These are phyloP conservation scores for Sorex araneus DNA, from an alignment of 2,113 vertebrate genomes.

Conservation along the genomic window DNA sequence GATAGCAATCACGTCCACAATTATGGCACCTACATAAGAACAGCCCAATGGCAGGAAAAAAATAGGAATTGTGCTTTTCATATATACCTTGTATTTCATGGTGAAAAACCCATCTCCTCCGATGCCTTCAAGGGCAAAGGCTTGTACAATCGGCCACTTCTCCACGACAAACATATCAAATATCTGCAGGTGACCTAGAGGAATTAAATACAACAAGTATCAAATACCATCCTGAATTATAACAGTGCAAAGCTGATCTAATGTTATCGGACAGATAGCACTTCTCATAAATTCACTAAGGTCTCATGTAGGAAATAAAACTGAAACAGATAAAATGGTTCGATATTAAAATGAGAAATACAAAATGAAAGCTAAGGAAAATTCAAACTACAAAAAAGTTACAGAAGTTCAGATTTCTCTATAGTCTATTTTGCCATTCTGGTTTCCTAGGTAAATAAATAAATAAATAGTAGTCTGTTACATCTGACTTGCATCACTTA, in stretches of 20 bases:
- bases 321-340: conserved; percentile 48
- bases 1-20: neutral
- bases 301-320: conserved; percentile 47
- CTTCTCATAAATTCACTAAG: conserved; percentile 51
- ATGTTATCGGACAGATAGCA: conserved; percentile 12
- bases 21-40: conserved; percentile 4
- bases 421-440: conserved; percentile 24
- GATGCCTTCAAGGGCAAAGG: conserved; percentile 97
- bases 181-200: conserved; percentile 95
- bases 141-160: conserved; percentile 98
- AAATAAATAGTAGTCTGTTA: neutral
- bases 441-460: neutral
- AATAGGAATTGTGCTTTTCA: conserved; percentile 39
- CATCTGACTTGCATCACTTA: conserved; percentile 58
- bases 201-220: conserved; percentile 75
- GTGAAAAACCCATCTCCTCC: conserved; percentile 98
- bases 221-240: conserved; percentile 60
- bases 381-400: conserved; percentile 64
- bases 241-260: conserved; percentile 63
- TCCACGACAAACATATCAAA: conserved; percentile 99
- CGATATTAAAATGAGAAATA: conserved; percentile 61
- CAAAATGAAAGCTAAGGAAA: conserved; percentile 62
- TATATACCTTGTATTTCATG: conserved; percentile 95
- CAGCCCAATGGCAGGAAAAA: conserved; percentile 51
- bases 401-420: conserved; percentile 61